These are phyloP conservation scores for Nebria ingens DNA, from an alignment of 1,140 invertebrate species.

Conservation along the genomic window DNA sequence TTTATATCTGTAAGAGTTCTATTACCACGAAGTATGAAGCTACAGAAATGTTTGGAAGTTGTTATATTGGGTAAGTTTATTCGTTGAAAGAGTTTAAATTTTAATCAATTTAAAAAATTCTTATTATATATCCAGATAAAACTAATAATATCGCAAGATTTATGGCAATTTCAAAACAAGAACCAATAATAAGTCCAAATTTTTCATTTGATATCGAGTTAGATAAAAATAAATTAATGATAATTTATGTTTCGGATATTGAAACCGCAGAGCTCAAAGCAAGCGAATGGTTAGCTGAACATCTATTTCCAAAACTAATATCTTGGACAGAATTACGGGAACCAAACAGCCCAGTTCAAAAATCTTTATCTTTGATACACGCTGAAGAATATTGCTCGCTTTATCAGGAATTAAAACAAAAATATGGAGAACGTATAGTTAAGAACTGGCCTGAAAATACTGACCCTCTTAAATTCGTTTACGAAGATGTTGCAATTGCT, in stretches of 20 bases:
- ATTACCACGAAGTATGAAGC: slow-evolving; percentile 20
- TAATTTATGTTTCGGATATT: slow-evolving; percentile 22
- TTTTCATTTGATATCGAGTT: slow-evolving; percentile 29
- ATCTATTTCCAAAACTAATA: slow-evolving; percentile 50
- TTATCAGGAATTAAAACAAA: slow-evolving; percentile 67
- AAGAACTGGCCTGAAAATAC: slow-evolving; percentile 83
- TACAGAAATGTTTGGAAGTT: slow-evolving; percentile 27
- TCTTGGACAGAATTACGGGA: slow-evolving; percentile 49
- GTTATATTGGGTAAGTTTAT: slow-evolving; percentile 14
- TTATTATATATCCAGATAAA: slow-evolving; percentile 22
- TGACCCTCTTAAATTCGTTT: slow-evolving; percentile 90
- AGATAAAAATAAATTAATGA: slow-evolving; percentile 18
- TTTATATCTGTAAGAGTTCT: slow-evolving; percentile 29
- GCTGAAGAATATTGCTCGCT: slow-evolving; percentile 57
- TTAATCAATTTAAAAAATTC: background rate
- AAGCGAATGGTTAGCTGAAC: slow-evolving; percentile 42
- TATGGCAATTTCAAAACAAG: slow-evolving; percentile 20
- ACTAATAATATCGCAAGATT: slow-evolving; percentile 22
- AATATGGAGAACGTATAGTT: slow-evolving; percentile 64
- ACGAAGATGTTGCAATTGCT: slow-evolving; percentile 93
- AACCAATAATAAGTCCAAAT: slow-evolving; percentile 19
- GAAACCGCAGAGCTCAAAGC: slow-evolving; percentile 29
- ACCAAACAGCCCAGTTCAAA: slow-evolving; percentile 28
- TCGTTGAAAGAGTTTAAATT: no score
- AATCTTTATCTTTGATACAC: slow-evolving; percentile 58